A percentile compares a stretch with the other conserved stretches of the same genome.
phyloP scores from a whole-genome alignment of 2,888 invertebrate species.

The Andrena bucephala region DNA sequence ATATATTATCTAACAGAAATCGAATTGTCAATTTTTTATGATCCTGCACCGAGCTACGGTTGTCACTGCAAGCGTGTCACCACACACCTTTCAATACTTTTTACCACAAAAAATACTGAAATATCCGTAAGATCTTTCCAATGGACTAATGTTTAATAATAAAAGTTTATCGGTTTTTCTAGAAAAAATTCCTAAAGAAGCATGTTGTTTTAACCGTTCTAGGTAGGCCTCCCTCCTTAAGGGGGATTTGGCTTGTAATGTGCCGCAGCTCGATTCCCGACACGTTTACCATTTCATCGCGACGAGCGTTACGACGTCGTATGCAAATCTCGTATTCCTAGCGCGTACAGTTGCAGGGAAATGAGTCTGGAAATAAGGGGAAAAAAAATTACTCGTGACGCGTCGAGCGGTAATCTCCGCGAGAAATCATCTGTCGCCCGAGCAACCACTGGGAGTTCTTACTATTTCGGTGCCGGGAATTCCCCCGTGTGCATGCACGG shows the following conservation, averaged over 20 bases:
- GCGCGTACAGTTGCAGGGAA: background rate
- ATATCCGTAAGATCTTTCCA: too few relatives aligned
- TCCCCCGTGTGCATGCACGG: conserved; percentile 32
- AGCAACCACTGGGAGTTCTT: conserved; percentile 4
- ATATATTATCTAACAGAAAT: too few relatives aligned
- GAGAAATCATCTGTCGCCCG: conserved; percentile 33
- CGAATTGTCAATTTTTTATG: too few relatives aligned
- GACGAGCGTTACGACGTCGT: background rate
- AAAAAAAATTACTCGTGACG: conserved; percentile 1
- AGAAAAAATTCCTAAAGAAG: too few relatives aligned
- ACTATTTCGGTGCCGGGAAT: conserved; percentile 62
- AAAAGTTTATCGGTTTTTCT: too few relatives aligned
- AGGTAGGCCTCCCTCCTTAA: too few relatives aligned
- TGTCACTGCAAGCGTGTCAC: too few relatives aligned
- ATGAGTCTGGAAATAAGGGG: conserved; percentile 18
- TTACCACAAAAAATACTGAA: too few relatives aligned
- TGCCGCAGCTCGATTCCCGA: conserved; percentile 23
- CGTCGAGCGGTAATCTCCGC: conserved; percentile 15
- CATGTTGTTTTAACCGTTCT: too few relatives aligned
- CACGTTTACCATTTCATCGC: conserved; percentile 3
- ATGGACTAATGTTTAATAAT: too few relatives aligned
- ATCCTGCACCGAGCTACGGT: too few relatives aligned
- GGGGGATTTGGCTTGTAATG: conserved; percentile 35
- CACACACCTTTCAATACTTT: too few relatives aligned
- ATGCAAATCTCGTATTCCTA: conserved; percentile 3